Conservation (phyloP, 1,140 invertebrate species). For the Drosophila willistoni region DNA sequence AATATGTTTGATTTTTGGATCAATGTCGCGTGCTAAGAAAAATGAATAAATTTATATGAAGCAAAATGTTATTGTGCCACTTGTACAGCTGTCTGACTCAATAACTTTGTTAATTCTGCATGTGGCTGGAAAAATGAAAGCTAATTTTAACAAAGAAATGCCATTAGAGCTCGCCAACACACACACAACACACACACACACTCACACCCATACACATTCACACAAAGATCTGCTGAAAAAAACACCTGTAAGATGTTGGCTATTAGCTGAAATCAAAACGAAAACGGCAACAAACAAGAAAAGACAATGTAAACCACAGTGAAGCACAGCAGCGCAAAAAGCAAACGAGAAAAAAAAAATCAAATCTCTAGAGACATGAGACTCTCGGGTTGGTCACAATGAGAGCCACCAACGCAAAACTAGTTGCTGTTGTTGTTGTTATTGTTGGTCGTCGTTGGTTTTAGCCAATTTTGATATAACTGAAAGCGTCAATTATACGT, state of each 20-base stretch:
- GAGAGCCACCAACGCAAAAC: slow-evolving; percentile 70
- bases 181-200: slow-evolving; percentile 12
- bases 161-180: slow-evolving; percentile 64
- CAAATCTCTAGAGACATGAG: slow-evolving; percentile 40
- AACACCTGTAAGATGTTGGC: slow-evolving; percentile 59
- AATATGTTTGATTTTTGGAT: slow-evolving; percentile 80
- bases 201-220: slow-evolving; percentile 20
- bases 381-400: slow-evolving; percentile 36
- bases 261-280: slow-evolving; percentile 66
- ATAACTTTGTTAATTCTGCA: slow-evolving; percentile 17
- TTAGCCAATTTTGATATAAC: slow-evolving; percentile 82
- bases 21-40: slow-evolving; percentile 36
- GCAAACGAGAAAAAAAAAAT: slow-evolving; percentile 5
- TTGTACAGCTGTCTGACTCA: slow-evolving; percentile 60
- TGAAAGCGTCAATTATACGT: slow-evolving; percentile 82
- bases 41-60: too few species aligned
- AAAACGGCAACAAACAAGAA: slow-evolving; percentile 12
- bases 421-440: slow-evolving; percentile 33
- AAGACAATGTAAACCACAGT: slow-evolving; percentile 70
- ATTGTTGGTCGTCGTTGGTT: slow-evolving; percentile 51
- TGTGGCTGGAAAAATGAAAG: slow-evolving; percentile 56
- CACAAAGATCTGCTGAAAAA: slow-evolving; percentile 30
- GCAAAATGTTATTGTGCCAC: slow-evolving; percentile 48
- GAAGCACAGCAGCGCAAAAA: slow-evolving; percentile 30
- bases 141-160: slow-evolving; percentile 67